Base-by-base conservation (phyloP, 1,140 invertebrate genomes). In the Planococcus citri region DNA sequence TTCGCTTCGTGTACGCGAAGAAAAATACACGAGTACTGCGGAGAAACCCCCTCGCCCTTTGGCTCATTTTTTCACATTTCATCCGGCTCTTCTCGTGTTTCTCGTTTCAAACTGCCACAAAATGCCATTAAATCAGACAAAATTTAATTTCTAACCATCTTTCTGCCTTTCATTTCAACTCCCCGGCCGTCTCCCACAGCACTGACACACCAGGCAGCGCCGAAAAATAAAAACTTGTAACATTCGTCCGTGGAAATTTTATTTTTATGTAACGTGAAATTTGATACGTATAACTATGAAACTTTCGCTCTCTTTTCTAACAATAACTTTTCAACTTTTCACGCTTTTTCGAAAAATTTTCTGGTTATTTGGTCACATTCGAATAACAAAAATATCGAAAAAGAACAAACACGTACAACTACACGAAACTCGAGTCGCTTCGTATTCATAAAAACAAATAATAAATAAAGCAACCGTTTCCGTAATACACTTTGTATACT, bases 341-440 rank as follows among this genome's bases (percentile, higher is more conserved):
- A 17, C 17, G 3, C 41, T 51, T 51, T 51, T n/a, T n/a, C 33
- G 6, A 6, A 3, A 51, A 51, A 51, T 51, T 51, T 51, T 51
- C 41, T 51, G 41, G 41, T 51, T 51, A 51, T 51, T 51, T 51
- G 41, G 41, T n/a, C 41, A 51, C 41, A 51, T 51, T 51, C 41
- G 17, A 51, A 51, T 51, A 20, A 51, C 17, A 51, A 51, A 51
- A 51, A 51, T 51, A 51, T 51, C n/a, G 41, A n/a, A 51, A 51
- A 51, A 14, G 41, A 51, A 51, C n/a, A 51, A 51, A 14, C 29
- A 33, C n/a, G n/a, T n/a, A n/a, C n/a, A 33, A 12, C 29, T 33
- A 6, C 29, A 3, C 29, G 12, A 33, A 33, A n/a, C n/a, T n/a
- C n/a, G n/a, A n/a, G n/a, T n/a, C n/a, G n/a, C n/a, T n/a, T n/a